Evolutionary conservation across 2,888 invertebrate genomes (phyloP), one percentile per base, ranked within the genome.

Genomic region (Hemaris fuciformis): DNA sequence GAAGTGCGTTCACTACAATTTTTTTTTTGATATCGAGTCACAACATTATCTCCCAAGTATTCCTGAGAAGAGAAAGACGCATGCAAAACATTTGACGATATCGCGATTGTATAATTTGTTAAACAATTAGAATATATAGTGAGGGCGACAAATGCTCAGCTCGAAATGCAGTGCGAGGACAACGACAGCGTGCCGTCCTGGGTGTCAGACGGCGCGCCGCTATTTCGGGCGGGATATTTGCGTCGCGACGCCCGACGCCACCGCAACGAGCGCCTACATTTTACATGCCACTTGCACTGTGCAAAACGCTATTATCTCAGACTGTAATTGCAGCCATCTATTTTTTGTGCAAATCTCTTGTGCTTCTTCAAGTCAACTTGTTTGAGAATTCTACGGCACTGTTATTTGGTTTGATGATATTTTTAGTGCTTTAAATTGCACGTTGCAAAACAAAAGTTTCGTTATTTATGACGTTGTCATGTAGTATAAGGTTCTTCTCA

Each of bases 211-310:
- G 84, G 82, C 83, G 82, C 77, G 84, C 75, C 84, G 84, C 85
- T 90, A 90, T 90, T 90, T 89, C 80, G 71, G 85, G 82, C 81
- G 64, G 79, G 64, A 81, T 87, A 90, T 89, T 89, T 88, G 84
- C 82, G 85, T 82, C 83, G 74, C 79, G 81, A 72, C 83, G 76
- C 68, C 75, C 74, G 76, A 63, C 75, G 68, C 74, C 73, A 72
- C 73, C 73, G 71, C 66, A 66, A 43, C 69, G 27, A 67, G 76
- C 79, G 77, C 76, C 80, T 80, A 82, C 80, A 77, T 80, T 77
- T 76, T 78, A 77, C 79, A 80, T 76, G 80, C 73, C 80, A 75
- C 74, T 78, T 85, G 84, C 84, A 84, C 75, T 77, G 73, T 67
- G 67, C 66, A 67, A 72, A 71, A 71, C 62, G 64, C 72, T 71